A percentile compares a stretch with the other conserved stretches of the same genome.
These are phyloP conservation scores for Microcebus ravelobensis DNA, from an alignment of 2,113 vertebrate species.

Conservation along the genomic window DNA sequence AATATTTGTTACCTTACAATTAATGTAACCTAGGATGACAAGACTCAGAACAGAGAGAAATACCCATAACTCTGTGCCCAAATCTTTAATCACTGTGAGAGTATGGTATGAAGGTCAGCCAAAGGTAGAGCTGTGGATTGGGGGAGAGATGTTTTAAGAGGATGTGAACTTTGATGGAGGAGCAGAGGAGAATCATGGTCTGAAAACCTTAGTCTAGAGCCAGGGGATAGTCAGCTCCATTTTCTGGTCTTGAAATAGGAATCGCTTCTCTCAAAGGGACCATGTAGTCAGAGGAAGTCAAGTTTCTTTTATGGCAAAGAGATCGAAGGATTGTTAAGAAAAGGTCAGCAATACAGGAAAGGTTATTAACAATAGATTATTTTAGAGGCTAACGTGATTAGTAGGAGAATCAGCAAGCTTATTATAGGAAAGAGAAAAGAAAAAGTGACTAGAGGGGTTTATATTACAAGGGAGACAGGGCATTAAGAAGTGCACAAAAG, in stretches of 20 bases:
- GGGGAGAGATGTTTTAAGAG: neutral
- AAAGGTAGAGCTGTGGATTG: neutral
- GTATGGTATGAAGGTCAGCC: neutral
- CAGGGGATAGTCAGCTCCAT: neutral
- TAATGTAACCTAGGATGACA: neutral
- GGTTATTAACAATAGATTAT: slow-evolving; percentile 1
- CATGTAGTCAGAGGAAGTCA: neutral
- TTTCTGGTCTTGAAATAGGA: slow-evolving; percentile 16
- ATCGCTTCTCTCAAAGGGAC: neutral
- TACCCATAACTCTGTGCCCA: neutral
- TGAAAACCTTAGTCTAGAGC: neutral
- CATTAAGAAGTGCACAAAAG: neutral
- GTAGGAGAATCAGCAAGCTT: slow-evolving; percentile 7
- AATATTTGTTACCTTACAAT: neutral
- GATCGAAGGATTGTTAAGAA: neutral
- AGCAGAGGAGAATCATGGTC: neutral
- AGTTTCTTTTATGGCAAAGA: neutral
- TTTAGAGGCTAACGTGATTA: neutral
- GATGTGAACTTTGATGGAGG: neutral
- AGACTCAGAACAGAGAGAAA: neutral
- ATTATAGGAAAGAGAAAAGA: neutral
- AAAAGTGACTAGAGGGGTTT: neutral
- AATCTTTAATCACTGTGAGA: neutral
- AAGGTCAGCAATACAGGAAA: neutral
- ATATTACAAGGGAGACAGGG: neutral